These are phyloP conservation scores for Gnathonemus longibarbis DNA, from an alignment of 2,113 vertebrate species.

Conservation along the genomic window DNA sequence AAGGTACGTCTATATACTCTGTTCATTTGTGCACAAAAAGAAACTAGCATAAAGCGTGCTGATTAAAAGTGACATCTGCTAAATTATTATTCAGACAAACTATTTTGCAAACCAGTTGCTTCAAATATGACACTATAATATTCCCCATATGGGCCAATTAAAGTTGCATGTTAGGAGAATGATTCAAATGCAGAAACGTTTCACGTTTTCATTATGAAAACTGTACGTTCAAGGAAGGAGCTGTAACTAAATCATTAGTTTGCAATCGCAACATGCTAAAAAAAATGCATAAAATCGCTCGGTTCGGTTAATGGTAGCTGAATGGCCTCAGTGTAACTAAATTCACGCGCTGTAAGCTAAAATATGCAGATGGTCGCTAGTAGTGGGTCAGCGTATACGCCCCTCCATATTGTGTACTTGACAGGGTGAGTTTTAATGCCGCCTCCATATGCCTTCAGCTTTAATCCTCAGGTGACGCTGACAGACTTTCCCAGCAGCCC, in stretches of 20 bases:
- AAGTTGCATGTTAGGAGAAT: background rate
- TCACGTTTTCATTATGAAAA: background rate
- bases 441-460: slow-evolving; percentile 28
- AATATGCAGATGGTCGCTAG: background rate
- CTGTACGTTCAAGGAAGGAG: background rate
- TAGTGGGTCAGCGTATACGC: background rate
- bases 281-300: background rate
- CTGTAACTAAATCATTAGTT: background rate
- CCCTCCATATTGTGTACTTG: background rate
- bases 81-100: background rate
- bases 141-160: slow-evolving; percentile 2
- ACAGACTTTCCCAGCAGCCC: slow-evolving; percentile 46
- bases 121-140: background rate
- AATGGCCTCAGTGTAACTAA: background rate
- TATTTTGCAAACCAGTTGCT: background rate
- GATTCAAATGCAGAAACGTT: background rate
- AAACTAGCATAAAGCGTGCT: background rate
- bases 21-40: slow-evolving; percentile 28
- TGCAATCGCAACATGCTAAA: background rate
- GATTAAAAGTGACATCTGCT: background rate
- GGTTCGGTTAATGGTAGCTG: background rate
- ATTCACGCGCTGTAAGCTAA: background rate
- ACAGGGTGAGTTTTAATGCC: background rate
- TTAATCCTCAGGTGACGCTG: slow-evolving; percentile 32
- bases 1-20: slow-evolving; percentile 47